Evolutionary conservation across 2,797 vertebrate species (phyloP), one percentile per base, ranked within the genome.

Genomic region (Pseudotriccus pelzelni): DNA sequence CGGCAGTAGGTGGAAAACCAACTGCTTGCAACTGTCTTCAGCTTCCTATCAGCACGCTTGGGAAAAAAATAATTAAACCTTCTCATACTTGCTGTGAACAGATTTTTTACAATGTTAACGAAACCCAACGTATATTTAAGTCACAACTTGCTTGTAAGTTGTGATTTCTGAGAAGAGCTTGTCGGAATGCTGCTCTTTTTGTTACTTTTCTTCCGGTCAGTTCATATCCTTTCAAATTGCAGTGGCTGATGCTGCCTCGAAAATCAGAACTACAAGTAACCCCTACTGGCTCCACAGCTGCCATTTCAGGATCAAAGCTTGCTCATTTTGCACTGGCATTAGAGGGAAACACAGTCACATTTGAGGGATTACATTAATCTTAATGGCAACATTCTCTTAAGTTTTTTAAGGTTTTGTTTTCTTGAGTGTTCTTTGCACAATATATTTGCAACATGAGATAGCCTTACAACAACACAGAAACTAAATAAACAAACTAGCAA

Each of bases 61-160:
- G 56, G 13, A 75, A 43, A 74, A 87, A 85, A 77, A 70, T 63
- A 34, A 16, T 28, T 24, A 73, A 86, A 87, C 77, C 56, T 87
- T 43, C 80, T 84, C 46, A 22, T 87, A 25, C 46, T 74, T 64
- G 68, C 78, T 79, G 44, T 3, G 63, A 93, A 83, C 60, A 89
- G 50, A 66, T 84, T 60, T 94, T 83, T 90, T 88, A 59, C 67
- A 67, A 76, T 7, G 44, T 89, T 90, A 90, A 92, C 74, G 87
- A 90, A 94, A 75, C 34, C 30, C 0, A 17, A 73, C 32, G 17
- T 32, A 11, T 32, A 70, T 63, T 59, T 83, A 87, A 85, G 81
- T 91, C 75, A 74, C 87, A 91, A 84, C 60, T 93, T 66, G 43
- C 36, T 36, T 8, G 9, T 27, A 79, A 70, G 60, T 72, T 87